Evolutionary conservation across 2,888 invertebrate genomes (phyloP).

Genomic region (Pseudococcus jackbeardsleyi): DNA sequence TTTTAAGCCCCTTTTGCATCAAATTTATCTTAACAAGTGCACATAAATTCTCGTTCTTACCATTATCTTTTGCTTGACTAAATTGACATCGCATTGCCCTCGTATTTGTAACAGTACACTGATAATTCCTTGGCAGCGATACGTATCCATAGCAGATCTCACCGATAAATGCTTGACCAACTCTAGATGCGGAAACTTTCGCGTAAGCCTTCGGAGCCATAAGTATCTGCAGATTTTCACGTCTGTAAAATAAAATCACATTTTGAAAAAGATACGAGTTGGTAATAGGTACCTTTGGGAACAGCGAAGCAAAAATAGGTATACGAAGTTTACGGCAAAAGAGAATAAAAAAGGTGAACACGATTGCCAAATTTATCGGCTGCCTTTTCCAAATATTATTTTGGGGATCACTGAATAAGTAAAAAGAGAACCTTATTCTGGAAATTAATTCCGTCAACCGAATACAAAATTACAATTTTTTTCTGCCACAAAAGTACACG

Average conservation of each 20-base stretch:
- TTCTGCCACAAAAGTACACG: not conserved
- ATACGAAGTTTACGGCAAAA: no score
- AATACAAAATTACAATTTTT: not conserved
- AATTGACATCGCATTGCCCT: slow-evolving; percentile 70
- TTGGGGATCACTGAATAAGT: not conserved
- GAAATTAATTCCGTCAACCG: not conserved
- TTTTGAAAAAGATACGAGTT: no score
- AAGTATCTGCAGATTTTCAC: slow-evolving; percentile 65
- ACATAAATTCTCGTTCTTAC: not conserved
- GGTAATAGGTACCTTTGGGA: no score
- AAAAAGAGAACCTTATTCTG: not conserved
- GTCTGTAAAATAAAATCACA: slow-evolving; percentile 53
- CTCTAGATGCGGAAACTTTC: slow-evolving; percentile 75
- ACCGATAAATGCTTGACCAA: slow-evolving; percentile 77
- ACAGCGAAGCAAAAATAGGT: no score
- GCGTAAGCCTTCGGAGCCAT: slow-evolving; percentile 74
- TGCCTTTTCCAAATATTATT: no score
- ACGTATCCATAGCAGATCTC: slow-evolving; percentile 79
- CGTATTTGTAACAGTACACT: slow-evolving; percentile 78
- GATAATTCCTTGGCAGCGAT: slow-evolving; percentile 81
- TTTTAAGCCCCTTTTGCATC: no score
- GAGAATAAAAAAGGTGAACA: no score
- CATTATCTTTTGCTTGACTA: slow-evolving; percentile 67
- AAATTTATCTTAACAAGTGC: no score
- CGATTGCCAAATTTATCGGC: no score